These are phyloP conservation scores for Tetramorium parvispinum DNA, from an alignment of 1,140 invertebrate genomes.

Conservation along the genomic window DNA sequence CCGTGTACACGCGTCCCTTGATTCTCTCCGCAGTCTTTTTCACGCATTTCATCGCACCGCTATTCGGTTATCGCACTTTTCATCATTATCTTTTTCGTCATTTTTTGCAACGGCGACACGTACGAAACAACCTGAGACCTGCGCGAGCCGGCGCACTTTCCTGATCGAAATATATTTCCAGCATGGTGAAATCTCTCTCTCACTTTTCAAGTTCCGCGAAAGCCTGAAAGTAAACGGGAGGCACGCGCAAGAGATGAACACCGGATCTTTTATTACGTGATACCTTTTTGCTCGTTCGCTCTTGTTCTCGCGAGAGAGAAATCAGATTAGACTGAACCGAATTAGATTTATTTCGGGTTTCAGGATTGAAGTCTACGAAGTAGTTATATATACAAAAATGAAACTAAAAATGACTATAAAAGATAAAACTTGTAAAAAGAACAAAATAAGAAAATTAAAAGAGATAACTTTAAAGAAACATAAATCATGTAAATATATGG, in stretches of 20 bases:
- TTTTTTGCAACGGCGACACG: constrained; percentile 9
- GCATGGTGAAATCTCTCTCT: constrained; percentile 28
- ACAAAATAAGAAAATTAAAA: not conserved
- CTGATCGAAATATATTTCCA: constrained; percentile 50
- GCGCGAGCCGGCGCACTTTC: not conserved
- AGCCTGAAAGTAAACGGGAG: constrained; percentile 25
- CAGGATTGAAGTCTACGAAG: not conserved
- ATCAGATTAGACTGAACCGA: constrained; percentile 12
- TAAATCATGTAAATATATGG: not conserved
- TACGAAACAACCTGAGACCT: not conserved
- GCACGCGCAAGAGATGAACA: constrained; percentile 29
- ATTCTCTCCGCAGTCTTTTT: not conserved
- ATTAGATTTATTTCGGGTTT: constrained; percentile 35
- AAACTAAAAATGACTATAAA: constrained; percentile 3
- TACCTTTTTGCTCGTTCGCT: constrained; percentile 23
- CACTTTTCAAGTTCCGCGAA: not conserved
- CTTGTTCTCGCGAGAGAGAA: not conserved
- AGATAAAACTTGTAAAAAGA: not conserved
- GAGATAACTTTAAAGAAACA: not conserved
- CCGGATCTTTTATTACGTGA: constrained; percentile 36
- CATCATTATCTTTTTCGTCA: not conserved
- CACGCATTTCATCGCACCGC: not conserved
- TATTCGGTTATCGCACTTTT: constrained; percentile 41
- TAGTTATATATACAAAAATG: not conserved
- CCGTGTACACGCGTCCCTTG: not conserved